Evolutionary conservation across 2,797 vertebrate genomes (phyloP).

Genomic region (Artibeus jamaicensis): DNA sequence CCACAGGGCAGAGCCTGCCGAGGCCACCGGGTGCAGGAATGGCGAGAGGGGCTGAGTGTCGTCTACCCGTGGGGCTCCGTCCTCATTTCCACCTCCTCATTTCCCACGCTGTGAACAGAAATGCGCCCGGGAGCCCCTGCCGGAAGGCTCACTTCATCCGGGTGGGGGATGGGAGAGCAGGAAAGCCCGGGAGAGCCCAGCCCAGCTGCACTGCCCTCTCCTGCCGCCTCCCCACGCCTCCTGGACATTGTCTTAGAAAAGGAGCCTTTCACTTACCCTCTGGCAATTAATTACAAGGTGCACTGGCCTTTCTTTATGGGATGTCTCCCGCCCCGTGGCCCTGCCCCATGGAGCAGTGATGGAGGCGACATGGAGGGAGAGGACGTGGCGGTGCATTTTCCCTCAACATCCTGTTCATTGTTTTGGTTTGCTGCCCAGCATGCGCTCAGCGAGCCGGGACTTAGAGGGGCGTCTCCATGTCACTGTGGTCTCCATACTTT

Average conservation of each 20-base stretch:
- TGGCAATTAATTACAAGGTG: neutral
- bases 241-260: neutral
- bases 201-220: rapidly evolving
- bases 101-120: rapidly evolving
- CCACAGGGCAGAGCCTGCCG: no score
- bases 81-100: rapidly evolving
- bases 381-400: neutral
- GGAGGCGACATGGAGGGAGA: neutral
- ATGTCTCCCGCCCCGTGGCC: rapidly evolving
- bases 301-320: rapidly evolving
- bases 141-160: rapidly evolving
- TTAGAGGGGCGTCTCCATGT: neutral
- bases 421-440: neutral
- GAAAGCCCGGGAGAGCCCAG: rapidly evolving
- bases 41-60: no score
- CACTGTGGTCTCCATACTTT: neutral
- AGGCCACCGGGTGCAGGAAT: no score
- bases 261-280: neutral
- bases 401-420: rapidly evolving
- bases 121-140: rapidly evolving
- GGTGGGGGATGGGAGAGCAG: rapidly evolving
- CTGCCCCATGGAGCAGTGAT: rapidly evolving
- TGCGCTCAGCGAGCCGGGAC: rapidly evolving
- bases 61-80: no score
- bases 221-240: rapidly evolving